Evolutionary conservation across 2,797 vertebrate genomes (phyloP).

Genomic region (Tauraco hartlaubi): DNA sequence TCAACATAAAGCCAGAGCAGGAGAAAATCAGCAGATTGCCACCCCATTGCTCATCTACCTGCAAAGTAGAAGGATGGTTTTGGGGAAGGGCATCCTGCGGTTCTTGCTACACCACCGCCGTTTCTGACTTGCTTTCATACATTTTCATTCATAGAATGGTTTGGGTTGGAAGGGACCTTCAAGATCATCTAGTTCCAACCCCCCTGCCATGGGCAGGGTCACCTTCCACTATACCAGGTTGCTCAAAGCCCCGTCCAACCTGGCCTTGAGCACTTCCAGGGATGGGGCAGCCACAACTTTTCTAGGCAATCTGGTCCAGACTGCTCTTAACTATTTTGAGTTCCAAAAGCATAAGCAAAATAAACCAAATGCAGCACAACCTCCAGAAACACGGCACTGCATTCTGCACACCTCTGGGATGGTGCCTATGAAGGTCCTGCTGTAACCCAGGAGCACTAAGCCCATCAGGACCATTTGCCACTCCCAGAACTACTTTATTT

Average conservation of each 20-base stretch:
- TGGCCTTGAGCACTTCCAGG: too few species aligned
- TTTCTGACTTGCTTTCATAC: background rate
- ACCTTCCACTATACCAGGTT: too few species aligned
- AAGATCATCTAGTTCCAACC: too few species aligned
- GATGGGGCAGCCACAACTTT: too few species aligned
- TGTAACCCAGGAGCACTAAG: background rate
- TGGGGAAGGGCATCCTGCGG: background rate
- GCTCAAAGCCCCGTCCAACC: too few species aligned
- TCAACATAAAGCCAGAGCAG: background rate
- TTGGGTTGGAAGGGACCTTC: too few species aligned
- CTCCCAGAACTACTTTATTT: accelerated
- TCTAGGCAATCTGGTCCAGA: too few species aligned
- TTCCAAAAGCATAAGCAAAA: background rate
- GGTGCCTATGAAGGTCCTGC: accelerated
- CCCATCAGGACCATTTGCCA: background rate
- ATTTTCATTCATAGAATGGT: accelerated
- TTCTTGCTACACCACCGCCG: accelerated
- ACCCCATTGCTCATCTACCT: accelerated
- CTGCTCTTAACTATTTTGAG: background rate
- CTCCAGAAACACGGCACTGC: accelerated
- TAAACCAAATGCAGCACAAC: background rate
- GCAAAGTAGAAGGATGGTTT: accelerated
- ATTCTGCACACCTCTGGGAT: accelerated
- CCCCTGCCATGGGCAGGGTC: too few species aligned
- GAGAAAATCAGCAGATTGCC: background rate